Evolutionary conservation across 1,140 invertebrate species (phyloP).

Genomic region (Drosophila insularis): DNA sequence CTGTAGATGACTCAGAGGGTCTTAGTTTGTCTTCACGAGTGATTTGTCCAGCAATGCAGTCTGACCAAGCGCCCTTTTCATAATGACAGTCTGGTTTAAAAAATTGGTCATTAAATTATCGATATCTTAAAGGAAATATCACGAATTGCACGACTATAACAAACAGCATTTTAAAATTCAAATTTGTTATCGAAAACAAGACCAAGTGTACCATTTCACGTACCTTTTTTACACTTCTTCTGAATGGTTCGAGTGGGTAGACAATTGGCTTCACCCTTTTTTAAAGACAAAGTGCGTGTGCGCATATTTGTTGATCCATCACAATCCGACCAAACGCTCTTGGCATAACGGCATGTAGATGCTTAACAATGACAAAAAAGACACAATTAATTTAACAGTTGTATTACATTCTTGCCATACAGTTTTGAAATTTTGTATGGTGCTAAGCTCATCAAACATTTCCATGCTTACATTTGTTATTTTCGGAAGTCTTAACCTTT

Average conservation of each 20-base stretch:
- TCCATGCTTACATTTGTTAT: conserved; percentile 14
- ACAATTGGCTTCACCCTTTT: conserved; percentile 90
- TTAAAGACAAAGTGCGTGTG: conserved; percentile 90
- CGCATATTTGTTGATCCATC: conserved; percentile 90
- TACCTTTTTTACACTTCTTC: conserved; percentile 95
- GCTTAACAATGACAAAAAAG: conserved; percentile 45
- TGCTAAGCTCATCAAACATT: not conserved
- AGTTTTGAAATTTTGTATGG: not conserved
- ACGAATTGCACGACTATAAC: conserved; percentile 39
- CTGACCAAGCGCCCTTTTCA: conserved; percentile 91
- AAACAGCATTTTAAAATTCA: conserved; percentile 18
- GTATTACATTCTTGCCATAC: conserved; percentile 1
- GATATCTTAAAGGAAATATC: not conserved
- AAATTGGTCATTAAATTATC: not conserved
- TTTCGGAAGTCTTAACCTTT: conserved; percentile 39
- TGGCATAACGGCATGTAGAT: conserved; percentile 89
- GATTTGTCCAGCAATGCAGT: conserved; percentile 87
- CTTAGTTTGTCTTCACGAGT: conserved; percentile 88
- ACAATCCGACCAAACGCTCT: conserved; percentile 93
- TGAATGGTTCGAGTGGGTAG: conserved; percentile 91
- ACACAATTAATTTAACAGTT: not conserved
- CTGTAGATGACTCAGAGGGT: conserved; percentile 84
- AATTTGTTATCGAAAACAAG: not conserved
- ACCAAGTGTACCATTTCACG: conserved; percentile 12
- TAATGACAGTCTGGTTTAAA: conserved; percentile 87